Evolutionary conservation across 2,888 invertebrate genomes (phyloP).

Genomic region (Sarcophaga rosellei): DNA sequence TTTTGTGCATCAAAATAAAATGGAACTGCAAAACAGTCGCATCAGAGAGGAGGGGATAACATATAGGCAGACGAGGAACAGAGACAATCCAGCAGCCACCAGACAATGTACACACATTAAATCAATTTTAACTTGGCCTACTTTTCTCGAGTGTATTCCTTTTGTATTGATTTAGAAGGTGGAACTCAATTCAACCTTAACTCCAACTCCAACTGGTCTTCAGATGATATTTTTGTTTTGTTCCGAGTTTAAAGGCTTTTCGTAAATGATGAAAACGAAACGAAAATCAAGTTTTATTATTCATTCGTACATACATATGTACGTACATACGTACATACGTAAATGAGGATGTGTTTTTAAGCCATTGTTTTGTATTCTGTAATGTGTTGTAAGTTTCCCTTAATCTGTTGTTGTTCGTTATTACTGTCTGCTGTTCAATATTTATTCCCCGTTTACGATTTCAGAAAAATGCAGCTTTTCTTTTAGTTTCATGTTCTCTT

Average conservation of each 20-base stretch:
- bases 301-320: too few species aligned
- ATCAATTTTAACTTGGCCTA: slow-evolving; percentile 80
- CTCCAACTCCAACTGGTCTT: neutral
- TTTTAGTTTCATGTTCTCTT: neutral
- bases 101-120: slow-evolving; percentile 73
- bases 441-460: slow-evolving; percentile 27
- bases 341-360: neutral
- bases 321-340: too few species aligned
- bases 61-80: slow-evolving; percentile 9
- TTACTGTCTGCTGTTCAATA: neutral
- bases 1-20: neutral
- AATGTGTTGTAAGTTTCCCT: neutral
- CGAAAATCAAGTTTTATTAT: slow-evolving; percentile 32
- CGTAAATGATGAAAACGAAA: neutral
- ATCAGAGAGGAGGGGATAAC: neutral
- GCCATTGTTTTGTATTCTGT: slow-evolving; percentile 22
- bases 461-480: slow-evolving; percentile 41
- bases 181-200: neutral
- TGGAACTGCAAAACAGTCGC: neutral
- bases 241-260: slow-evolving; percentile 42
- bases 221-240: too few species aligned
- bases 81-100: slow-evolving; percentile 14
- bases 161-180: neutral
- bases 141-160: slow-evolving; percentile 57
- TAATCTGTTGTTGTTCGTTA: neutral